Evolutionary conservation across 2,888 invertebrate species (phyloP).

Genomic region (Rotaria magnacalcarata): DNA sequence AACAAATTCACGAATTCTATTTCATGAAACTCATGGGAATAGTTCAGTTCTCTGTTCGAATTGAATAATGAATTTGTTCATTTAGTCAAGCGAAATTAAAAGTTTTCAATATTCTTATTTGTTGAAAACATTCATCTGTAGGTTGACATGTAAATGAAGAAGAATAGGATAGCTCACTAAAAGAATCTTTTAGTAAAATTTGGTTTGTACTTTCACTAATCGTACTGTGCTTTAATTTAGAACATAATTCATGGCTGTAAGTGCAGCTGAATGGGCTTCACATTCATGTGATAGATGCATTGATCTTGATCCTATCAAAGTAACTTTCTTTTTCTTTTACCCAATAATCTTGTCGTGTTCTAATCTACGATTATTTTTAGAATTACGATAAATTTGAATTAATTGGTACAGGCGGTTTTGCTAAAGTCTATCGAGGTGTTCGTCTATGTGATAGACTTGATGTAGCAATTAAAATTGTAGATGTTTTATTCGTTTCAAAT

Average conservation of each 20-base stretch:
- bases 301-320: not conserved
- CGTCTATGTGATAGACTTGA: slow-evolving; percentile 72
- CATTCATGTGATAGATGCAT: slow-evolving; percentile 16
- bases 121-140: no score
- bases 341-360: not conserved
- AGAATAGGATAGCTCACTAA: no score
- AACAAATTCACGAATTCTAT: no score
- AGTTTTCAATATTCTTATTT: no score
- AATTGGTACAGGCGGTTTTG: slow-evolving; percentile 89
- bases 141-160: no score
- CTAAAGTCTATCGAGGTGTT: slow-evolving; percentile 81
- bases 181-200: no score
- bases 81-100: no score
- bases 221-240: not conserved
- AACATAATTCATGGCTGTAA: slow-evolving; percentile 1
- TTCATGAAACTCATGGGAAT: no score
- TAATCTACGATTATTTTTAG: not conserved
- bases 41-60: no score
- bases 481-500: not conserved
- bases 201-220: no score
- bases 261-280: not conserved
- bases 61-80: no score
- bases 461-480: slow-evolving; percentile 82
- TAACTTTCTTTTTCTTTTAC: not conserved
- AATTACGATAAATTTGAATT: slow-evolving; percentile 76